Percentiles rank a stretch among this genome's conserved stretches.
These are phyloP conservation scores for Corvus cornix DNA, from an alignment of 2,113 vertebrate genomes.

Conservation along the genomic window DNA sequence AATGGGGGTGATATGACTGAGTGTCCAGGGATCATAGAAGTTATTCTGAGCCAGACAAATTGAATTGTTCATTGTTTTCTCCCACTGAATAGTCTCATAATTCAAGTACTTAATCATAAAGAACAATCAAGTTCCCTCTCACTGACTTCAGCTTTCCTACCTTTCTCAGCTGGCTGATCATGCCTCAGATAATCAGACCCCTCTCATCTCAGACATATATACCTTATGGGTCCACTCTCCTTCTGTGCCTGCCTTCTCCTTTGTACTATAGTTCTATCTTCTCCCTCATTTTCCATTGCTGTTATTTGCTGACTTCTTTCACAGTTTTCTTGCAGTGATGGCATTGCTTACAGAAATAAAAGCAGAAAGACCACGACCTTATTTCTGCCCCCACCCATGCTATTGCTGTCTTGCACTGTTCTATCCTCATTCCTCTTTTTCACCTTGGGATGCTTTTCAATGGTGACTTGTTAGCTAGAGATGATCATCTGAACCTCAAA, in stretches of 20 bases:
- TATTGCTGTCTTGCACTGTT: not conserved
- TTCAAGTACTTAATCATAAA: conserved; percentile 58
- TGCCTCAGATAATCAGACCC: not conserved
- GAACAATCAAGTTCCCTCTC: conserved; percentile 27
- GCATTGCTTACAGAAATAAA: not conserved
- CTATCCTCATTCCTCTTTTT: not conserved
- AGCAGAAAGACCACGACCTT: not conserved
- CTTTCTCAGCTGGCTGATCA: not conserved
- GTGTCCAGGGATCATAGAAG: conserved; percentile 37
- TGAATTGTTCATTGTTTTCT: conserved; percentile 50
- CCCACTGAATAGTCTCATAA: conserved; percentile 29
- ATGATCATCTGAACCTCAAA: not conserved
- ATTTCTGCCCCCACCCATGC: not conserved
- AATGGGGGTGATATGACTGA: conserved; percentile 21
- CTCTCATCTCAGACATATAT: not conserved
- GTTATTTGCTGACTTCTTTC: not conserved
- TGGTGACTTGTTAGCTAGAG: not conserved
- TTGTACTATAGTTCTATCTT: not conserved
- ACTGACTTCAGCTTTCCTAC: not conserved
- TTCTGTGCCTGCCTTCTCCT: not conserved
- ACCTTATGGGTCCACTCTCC: not conserved
- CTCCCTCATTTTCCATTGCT: not conserved
- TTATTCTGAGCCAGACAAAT: conserved; percentile 34
- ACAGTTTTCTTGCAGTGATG: not conserved
- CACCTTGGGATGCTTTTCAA: not conserved